These are phyloP conservation scores for Seladonia tumulorum DNA, from an alignment of 2,888 invertebrate species.

Conservation along the genomic window DNA sequence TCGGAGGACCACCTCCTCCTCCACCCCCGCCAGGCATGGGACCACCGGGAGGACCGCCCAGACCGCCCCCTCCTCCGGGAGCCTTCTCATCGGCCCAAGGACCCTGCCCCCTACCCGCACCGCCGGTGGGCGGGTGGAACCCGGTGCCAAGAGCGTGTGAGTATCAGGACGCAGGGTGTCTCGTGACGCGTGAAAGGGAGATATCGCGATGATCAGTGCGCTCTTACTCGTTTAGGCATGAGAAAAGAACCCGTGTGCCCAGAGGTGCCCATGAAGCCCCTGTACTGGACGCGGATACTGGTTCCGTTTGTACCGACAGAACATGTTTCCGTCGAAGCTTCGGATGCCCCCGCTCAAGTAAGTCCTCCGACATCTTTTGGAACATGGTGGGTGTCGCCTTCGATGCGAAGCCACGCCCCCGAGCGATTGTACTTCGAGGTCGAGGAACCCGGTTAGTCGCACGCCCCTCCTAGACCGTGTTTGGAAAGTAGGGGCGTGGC, in stretches of 20 bases:
- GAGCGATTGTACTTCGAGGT: too few relatives aligned
- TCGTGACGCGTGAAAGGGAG: background rate
- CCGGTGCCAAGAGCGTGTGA: conserved; percentile 90
- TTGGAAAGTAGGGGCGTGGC: background rate
- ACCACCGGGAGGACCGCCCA: conserved; percentile 72
- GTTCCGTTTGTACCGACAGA: conserved; percentile 83
- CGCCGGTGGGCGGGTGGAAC: conserved; percentile 94
- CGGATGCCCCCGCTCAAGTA: conserved; percentile 76
- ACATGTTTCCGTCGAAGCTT: conserved; percentile 61
- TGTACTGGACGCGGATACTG: conserved; percentile 97
- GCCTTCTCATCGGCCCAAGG: conserved; percentile 73
- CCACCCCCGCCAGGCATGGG: conserved; percentile 79
- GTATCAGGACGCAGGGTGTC: conserved; percentile 74
- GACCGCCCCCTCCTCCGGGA: conserved; percentile 82
- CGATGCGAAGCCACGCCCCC: too few relatives aligned
- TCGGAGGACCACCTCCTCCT: conserved; percentile 77
- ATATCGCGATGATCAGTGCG: conserved; percentile 23
- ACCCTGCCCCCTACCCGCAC: conserved; percentile 90
- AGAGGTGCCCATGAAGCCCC: conserved; percentile 95
- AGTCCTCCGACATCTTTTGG: background rate
- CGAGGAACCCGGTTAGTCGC: too few relatives aligned
- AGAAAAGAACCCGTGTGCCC: conserved; percentile 94
- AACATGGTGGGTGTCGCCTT: too few relatives aligned
- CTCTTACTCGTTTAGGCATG: conserved; percentile 85
- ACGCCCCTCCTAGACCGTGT: background rate